Base-by-base conservation (phyloP, 2,888 invertebrate species). In the Pseudococcus longispinus region DNA sequence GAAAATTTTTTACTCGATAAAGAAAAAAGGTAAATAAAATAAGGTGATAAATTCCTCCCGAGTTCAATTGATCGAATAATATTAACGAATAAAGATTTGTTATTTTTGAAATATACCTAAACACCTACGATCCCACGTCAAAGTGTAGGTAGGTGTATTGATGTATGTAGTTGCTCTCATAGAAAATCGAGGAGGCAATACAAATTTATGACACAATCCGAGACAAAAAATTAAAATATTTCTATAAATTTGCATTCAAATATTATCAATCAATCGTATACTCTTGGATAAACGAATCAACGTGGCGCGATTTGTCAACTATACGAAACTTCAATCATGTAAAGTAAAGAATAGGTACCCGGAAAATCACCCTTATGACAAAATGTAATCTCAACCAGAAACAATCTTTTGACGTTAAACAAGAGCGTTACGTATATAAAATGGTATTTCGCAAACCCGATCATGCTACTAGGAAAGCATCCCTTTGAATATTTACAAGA, bases 401-500 rank as follows among this genome's bases (percentile, higher is more conserved):
- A 32, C 70, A 70, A 70, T 70, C 26, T 70, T 29, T 70, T 29
- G 13, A 70, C 70, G 18, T 70, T 70, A 18, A 70, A 70, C 29
- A 26, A 65, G 65, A 23, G 65, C 18, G 26, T 32, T 23, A 18
- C 18, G 42, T 80, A 42, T 37, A 77, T 80, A 80, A 42, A 23
- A 80, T 42, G 20, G 20, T 42, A 26, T 80, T 80, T 42, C 32
- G 42, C 20, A 42, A 80, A 42, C 42, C 42, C 42, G 77, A 80
- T 80, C 77, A 80, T n/a, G 29, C 77, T 80, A 42, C 42, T 42
- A 70, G 77, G 18, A 80, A 80, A 80, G 77, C 77, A 42, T 23
- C 77, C 77, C 77, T 80, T 80, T 80, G 77, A 80, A 80, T 80
- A 42, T 80, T 80, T 80, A 80, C 77, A 42, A 42, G 42, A 80